These are phyloP conservation scores for Gallinago nigripennis DNA, from an alignment of 2,797 vertebrate species.

Conservation along the genomic window DNA sequence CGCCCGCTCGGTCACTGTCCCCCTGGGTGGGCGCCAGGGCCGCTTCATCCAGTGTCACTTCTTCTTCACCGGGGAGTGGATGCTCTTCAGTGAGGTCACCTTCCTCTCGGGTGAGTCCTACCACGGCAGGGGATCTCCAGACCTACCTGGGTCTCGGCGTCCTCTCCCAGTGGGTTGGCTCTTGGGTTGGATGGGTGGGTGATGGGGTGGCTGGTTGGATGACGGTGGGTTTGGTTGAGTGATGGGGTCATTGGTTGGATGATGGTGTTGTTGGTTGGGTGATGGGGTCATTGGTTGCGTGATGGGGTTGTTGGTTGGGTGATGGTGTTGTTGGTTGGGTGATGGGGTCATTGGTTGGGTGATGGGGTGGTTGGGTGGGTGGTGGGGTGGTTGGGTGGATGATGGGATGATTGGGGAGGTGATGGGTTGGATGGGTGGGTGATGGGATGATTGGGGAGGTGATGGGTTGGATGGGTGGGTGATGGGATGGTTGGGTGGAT, in stretches of 20 bases:
- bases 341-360: not conserved
- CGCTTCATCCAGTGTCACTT: constrained; percentile 89
- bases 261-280: not conserved
- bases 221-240: not conserved
- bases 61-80: constrained; percentile 86
- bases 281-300: too few relatives aligned
- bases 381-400: rapidly evolving
- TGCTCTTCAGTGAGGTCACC: constrained; percentile 92
- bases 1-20: constrained; percentile 84
- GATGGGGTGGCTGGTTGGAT: not conserved
- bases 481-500: too few relatives aligned
- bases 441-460: not conserved
- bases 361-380: not conserved
- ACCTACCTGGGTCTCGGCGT: not conserved
- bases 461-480: not conserved
- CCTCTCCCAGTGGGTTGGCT: rapidly evolving
- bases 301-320: not conserved
- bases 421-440: not conserved
- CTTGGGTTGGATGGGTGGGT: not conserved
- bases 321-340: not conserved
- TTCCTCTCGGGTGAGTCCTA: constrained; percentile 84
- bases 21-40: constrained; percentile 76
- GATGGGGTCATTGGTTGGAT: not conserved
- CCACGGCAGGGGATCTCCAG: too few relatives aligned
- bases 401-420: too few relatives aligned